Evolutionary conservation across 2,888 invertebrate genomes (phyloP).

Genomic region (Troides oblongomaculatus): DNA sequence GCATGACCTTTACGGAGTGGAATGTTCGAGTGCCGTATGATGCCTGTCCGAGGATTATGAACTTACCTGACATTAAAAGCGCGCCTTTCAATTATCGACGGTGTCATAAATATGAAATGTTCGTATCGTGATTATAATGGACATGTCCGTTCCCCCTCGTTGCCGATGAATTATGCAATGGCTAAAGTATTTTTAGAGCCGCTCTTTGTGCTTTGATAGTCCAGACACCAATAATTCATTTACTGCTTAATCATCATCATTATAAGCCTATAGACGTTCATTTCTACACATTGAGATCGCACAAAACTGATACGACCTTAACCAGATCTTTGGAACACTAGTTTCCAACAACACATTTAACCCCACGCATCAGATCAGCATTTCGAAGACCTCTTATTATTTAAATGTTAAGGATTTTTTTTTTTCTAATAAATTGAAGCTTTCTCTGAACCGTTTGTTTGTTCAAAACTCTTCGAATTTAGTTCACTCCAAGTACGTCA

Average conservation of each 20-base stretch:
- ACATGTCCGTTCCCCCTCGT: background rate
- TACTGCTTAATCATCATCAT: too few relatives aligned
- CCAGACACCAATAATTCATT: too few relatives aligned
- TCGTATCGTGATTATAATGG: background rate
- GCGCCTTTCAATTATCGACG: constrained; percentile 22
- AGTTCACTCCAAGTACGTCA: constrained; percentile 40
- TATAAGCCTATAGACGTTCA: too few relatives aligned
- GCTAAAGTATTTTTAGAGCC: background rate
- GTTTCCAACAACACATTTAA: too few relatives aligned
- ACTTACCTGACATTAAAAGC: constrained; percentile 24
- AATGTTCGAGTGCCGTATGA: constrained; percentile 19
- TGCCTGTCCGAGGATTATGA: constrained; percentile 24
- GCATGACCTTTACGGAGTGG: constrained; percentile 38
- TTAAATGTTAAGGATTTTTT: too few relatives aligned
- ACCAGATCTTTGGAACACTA: too few relatives aligned
- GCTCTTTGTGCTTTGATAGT: background rate
- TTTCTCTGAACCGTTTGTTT: constrained; percentile 51
- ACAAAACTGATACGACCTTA: too few relatives aligned
- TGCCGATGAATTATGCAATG: constrained; percentile 32
- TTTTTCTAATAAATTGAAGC: constrained; percentile 28
- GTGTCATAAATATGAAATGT: constrained; percentile 29
- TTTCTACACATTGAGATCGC: too few relatives aligned
- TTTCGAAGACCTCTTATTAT: too few relatives aligned
- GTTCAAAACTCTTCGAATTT: constrained; percentile 45
- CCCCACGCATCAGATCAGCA: too few relatives aligned